These are phyloP conservation scores for Diphyllodes magnificus DNA, from an alignment of 2,113 vertebrate species.

Conservation along the genomic window DNA sequence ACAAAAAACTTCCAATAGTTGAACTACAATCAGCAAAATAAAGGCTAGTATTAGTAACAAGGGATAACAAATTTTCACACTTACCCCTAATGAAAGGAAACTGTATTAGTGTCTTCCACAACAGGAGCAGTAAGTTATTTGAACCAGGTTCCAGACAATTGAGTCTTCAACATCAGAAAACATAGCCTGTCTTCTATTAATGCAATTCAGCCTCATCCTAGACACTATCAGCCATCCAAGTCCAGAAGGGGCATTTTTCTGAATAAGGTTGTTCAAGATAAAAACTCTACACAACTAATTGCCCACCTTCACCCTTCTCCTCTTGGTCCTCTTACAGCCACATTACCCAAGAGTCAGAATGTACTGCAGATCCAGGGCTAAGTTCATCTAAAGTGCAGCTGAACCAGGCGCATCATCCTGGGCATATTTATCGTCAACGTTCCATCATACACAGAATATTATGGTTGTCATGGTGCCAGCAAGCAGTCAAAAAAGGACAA, in stretches of 20 bases:
- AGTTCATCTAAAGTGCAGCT: not conserved
- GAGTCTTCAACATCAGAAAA: not conserved
- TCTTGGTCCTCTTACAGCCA: not conserved
- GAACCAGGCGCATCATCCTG: fast-evolving
- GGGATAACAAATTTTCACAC: not conserved
- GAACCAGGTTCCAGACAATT: not conserved
- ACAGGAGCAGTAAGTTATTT: not conserved
- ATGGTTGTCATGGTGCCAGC: not conserved
- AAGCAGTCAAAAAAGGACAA: not conserved
- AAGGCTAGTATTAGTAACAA: not conserved
- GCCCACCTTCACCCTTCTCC: not conserved
- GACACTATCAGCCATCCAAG: not conserved
- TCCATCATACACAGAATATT: not conserved
- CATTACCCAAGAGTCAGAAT: not conserved
- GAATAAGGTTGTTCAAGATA: not conserved
- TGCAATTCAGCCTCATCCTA: not conserved
- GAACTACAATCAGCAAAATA: not conserved
- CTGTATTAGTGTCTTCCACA: not conserved
- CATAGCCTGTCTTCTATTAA: not conserved
- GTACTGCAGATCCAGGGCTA: not conserved
- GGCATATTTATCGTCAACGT: not conserved
- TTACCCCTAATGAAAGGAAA: not conserved
- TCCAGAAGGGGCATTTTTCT: not conserved
- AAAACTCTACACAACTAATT: not conserved
- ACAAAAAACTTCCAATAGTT: not conserved